Base-by-base conservation (phyloP, 2,888 invertebrate species). In the Drosophila colorata region DNA sequence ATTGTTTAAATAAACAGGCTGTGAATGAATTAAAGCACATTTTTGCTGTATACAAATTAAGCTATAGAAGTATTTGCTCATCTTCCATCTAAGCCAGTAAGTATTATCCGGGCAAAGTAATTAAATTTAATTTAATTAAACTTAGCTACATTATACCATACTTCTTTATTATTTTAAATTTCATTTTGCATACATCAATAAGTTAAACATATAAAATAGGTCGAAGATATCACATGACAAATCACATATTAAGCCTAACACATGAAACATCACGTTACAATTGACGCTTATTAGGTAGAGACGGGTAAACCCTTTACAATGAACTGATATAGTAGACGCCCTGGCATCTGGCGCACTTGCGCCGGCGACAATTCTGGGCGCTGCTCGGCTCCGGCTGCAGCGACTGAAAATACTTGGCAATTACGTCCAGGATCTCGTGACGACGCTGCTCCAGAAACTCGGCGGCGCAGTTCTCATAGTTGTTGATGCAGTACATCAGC, bases 401-500 rank as follows among this genome's bases (percentile, higher is more conserved):
- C 0, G 82, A 85, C 4, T 53, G 14, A 9, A 87, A 82, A 38
- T 85, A 81, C 2, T 82, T 81, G 31, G n/a, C 3, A 2, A 68
- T 38, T 11, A 49, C 37, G 6, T 31, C 9, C 1, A 80, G 8
- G 11, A 84, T 80, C 20, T 86, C 67, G 1, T 60, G 23, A 4
- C 72, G 69, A 0, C 40, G 52, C 0, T 43, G 35, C 13, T 78
- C 71, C 9, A 90, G 60, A 28, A 74, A 72, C 1, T 83, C 77
- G n/a, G 52, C 72, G 0, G 66, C 58, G 33, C 78, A 81, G 46
- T 70, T 53, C 13, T 74, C 64, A 49, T 85, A 90, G 2, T 71
- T 87, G 16, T 58, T 69, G 47, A 90, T 57, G 38, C 81, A 85
- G 49, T 80, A 69, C 69, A 78, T 76, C 28, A 89, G 58, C n/a